Evolutionary conservation across 2,888 invertebrate species (phyloP), one percentile per base, ranked within the genome.

Genomic region (Operophtera brumata): DNA sequence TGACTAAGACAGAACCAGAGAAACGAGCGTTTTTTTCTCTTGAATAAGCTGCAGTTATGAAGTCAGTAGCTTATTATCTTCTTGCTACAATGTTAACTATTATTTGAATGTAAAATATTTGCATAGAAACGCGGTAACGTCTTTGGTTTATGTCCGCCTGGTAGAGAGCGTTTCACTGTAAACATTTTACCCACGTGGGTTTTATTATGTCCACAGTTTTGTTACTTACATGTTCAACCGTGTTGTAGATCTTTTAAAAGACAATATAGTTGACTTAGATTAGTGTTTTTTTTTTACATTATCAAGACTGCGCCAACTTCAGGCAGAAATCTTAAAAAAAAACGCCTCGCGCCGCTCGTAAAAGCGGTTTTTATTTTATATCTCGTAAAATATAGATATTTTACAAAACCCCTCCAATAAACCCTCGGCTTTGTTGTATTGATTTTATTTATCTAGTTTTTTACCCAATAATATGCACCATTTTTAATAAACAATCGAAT

Each of bases 31-130:
- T 39, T 47, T 6, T 36, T 49, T 25, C 49, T 30, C 20, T 10
- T 41, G 14, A 35, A 40, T 12, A 6, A 8, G n/a, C 25, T 9
- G 28, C 57, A 70, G 70, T 70, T 73, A 74, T 67, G 65, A 20
- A 64, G 75, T 75, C 76, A 75, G 64, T 75, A 75, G 73, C 75
- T 73, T 59, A 46, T 30, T 56, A 47, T 45, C 50, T 56, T 51
- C 40, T 47, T 41, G 40, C 14, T 46, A 45, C 42, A 32, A 46
- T 41, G 49, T 32, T 44, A 51, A 49, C 39, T 12, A 55, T 46
- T 39, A 40, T 40, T 43, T 39, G 40, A 47, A 51, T 35, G 49
- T 57, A 46, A 47, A 54, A 49, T 52, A 56, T 63, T 61, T 55
- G 46, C 53, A 59, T 56, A 46, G 42, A 54, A 49, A 43, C 37